Percentiles rank a stretch among this genome's conserved stretches.
Conservation (phyloP, 2,797 vertebrate genomes). For the Parotocinclus haroldoi region DNA sequence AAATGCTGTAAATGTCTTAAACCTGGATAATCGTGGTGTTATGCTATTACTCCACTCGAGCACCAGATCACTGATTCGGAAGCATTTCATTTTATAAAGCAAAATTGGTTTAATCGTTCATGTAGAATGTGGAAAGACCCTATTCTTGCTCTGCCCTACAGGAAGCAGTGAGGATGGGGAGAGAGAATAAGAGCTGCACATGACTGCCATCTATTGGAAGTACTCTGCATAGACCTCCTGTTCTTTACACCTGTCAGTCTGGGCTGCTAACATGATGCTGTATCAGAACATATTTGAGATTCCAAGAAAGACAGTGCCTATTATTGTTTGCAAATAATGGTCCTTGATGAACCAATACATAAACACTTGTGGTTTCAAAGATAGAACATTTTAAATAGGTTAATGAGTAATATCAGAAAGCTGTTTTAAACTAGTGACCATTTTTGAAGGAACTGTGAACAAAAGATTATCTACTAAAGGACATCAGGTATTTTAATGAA, state of each 20-base stretch:
- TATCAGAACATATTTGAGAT: conserved; percentile 57
- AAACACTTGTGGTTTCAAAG: background rate
- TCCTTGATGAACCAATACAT: conserved; percentile 4
- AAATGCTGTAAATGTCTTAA: no score
- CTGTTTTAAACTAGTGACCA: conserved; percentile 32
- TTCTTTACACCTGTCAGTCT: conserved; percentile 52
- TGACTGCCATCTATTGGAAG: conserved; percentile 48
- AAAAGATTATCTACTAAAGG: conserved; percentile 8
- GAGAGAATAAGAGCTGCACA: conserved; percentile 60
- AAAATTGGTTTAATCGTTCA: no score
- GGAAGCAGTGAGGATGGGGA: conserved; percentile 81
- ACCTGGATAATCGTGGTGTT: no score
- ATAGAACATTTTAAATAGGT: conserved; percentile 2
- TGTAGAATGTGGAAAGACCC: background rate
- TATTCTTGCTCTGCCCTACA: conserved; percentile 39
- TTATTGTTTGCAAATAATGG: conserved; percentile 53
- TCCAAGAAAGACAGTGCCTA: conserved; percentile 66
- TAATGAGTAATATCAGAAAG: background rate
- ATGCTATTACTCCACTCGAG: no score
- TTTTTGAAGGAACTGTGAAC: conserved; percentile 14
- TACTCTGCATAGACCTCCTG: conserved; percentile 22
- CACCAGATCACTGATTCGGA: no score
- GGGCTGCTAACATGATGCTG: conserved; percentile 21
- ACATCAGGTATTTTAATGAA: conserved; percentile 21
- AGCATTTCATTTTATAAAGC: no score